Evolutionary conservation across 2,888 invertebrate species (phyloP), one percentile per base, ranked within the genome.

Genomic region (Sinotaia quadrata): DNA sequence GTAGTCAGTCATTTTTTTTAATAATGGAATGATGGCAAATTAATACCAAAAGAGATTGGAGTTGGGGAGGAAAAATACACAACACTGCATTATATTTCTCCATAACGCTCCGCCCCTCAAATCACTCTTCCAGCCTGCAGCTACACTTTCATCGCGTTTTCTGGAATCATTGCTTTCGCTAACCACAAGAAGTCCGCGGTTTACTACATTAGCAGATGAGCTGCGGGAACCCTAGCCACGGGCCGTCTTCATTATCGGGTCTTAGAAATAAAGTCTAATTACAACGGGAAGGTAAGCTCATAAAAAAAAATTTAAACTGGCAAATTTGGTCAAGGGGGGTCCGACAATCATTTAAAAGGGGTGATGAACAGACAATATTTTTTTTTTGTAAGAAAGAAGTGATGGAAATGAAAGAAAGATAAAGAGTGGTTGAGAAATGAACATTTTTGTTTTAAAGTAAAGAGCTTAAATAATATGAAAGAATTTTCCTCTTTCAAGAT

Each of bases 211-310:
- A 54, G 29, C 54, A 31, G 54, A 54, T 54, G 54, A 54, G 54
- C 8, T n/a, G 27, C 5, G 10, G 54, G 27, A n/a, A n/a, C 27
- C 5, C 27, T 27, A 8, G 27, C 54, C 54, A n/a, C 5, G 2
- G 54, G 54, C 54, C 18, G 54, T 54, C 54, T 54, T 31, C 54
- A 54, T 29, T 31, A 54, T 54, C 54, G 18, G 27, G 27, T 10
- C 54, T 54, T 54, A 29, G 54, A 54, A 29, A 54, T 54, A 54
- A 24, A 41, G 24, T 54, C 54, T 54, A 54, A 54, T 54, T 54
- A 54, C 54, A 24, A 31, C 54, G 27, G 27, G 18, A 54, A 24
- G 27, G 54, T 54, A 24, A 31, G 27, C 54, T 54, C 54, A 54
- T 27, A 27, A 54, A 54, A 54, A 54, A 18, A n/a, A n/a, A n/a